Conservation (phyloP, 2,888 invertebrate genomes). For the Thera obeliscata region DNA sequence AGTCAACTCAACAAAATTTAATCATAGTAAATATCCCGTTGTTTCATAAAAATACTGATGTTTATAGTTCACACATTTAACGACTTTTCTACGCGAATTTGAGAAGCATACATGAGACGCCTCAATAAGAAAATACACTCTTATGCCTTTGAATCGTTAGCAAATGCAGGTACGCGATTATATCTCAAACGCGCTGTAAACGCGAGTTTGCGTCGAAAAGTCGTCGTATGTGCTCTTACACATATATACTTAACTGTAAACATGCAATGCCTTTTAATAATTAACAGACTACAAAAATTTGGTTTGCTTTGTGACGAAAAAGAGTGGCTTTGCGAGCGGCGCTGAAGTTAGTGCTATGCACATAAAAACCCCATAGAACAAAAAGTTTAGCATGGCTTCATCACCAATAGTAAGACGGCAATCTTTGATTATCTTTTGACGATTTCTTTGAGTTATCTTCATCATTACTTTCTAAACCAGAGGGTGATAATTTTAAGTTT, state of each 20-base stretch:
- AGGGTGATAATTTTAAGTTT: not conserved
- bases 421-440: too few species aligned
- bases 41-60: too few species aligned
- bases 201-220: not conserved
- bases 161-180: too few species aligned
- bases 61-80: not conserved
- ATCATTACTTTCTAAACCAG: too few species aligned
- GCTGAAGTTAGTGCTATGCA: not conserved
- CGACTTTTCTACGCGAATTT: not conserved
- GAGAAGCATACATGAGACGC: not conserved
- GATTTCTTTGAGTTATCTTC: too few species aligned
- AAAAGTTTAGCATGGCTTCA: too few species aligned
- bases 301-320: not conserved
- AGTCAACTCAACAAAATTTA: too few species aligned
- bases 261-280: not conserved
- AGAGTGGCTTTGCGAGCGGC: too few species aligned
- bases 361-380: not conserved
- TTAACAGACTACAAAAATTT: not conserved
- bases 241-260: not conserved
- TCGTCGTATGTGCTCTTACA: not conserved
- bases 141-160: too few species aligned
- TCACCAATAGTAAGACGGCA: too few species aligned
- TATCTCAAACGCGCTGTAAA: not conserved
- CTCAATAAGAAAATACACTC: too few species aligned
- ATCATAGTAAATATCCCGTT: too few species aligned